Conservation (phyloP, 2,797 vertebrate genomes). For the Cryptoblepharus egeriae region DNA sequence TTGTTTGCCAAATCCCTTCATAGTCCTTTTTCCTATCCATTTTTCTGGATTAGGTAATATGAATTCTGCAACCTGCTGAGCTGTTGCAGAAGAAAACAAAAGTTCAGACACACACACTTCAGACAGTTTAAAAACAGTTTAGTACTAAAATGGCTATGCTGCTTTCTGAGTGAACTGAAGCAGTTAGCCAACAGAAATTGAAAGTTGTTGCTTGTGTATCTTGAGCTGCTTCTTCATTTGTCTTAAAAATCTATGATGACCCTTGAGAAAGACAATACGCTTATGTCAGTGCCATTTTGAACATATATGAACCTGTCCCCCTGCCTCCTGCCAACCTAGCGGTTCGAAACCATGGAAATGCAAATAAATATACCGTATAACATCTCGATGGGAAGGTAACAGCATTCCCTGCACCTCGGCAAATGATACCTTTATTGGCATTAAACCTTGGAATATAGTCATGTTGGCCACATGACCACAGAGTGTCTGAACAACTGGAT, state of each 20-base stretch:
- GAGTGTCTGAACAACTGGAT: no score
- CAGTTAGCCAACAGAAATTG: background rate
- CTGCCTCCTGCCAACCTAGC: no score
- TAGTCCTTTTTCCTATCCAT: constrained; percentile 61
- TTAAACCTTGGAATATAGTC: no score
- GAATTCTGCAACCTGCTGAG: constrained; percentile 79
- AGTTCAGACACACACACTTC: background rate
- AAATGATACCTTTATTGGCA: no score
- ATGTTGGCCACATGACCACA: no score
- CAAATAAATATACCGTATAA: no score
- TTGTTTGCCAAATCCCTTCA: constrained; percentile 77
- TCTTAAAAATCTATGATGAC: background rate
- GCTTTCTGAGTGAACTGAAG: background rate
- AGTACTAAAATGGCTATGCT: background rate
- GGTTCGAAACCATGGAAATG: no score
- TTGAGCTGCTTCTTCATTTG: background rate
- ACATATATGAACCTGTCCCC: no score
- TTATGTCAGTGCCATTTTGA: background rate
- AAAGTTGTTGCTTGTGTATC: background rate
- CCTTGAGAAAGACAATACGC: background rate
- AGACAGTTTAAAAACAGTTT: background rate
- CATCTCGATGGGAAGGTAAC: no score
- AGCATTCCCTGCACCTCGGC: no score
- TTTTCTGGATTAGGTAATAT: constrained; percentile 28
- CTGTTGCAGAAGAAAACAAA: constrained; percentile 36